These are phyloP conservation scores for Esperia sulphurella DNA, from an alignment of 2,888 invertebrate species.

Conservation along the genomic window DNA sequence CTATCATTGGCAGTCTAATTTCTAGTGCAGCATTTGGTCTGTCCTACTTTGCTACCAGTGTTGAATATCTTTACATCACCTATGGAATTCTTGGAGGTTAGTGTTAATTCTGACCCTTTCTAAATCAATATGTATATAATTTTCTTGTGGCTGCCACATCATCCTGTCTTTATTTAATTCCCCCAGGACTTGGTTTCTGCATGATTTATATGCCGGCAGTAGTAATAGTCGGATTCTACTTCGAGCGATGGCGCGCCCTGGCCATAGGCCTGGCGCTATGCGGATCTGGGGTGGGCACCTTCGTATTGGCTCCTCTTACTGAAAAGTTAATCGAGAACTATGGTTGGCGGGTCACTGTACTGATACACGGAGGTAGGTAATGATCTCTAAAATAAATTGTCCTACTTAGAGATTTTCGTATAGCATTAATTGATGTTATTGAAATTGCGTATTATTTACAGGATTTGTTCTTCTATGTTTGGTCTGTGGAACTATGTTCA, in stretches of 20 bases:
- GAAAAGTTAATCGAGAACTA: conserved; percentile 77
- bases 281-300: conserved; percentile 97
- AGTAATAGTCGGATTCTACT: conserved; percentile 97
- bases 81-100: conserved; percentile 92
- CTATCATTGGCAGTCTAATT: conserved; percentile 89
- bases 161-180: neutral
- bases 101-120: neutral
- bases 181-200: conserved; percentile 91
- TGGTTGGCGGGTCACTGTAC: conserved; percentile 88
- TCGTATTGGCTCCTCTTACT: conserved; percentile 90
- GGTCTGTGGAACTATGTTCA: conserved; percentile 88
- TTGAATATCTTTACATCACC: conserved; percentile 87
- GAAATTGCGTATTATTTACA: conserved; percentile 34
- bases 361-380: conserved; percentile 82
- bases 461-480: conserved; percentile 87
- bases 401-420: neutral
- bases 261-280: conserved; percentile 98
- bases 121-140: no score
- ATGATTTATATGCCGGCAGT: conserved; percentile 97
- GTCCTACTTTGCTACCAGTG: conserved; percentile 84
- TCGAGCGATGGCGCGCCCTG: conserved; percentile 95
- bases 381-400: neutral
- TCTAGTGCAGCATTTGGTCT: conserved; percentile 84
- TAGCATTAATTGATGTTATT: neutral
- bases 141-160: conserved; percentile 2